These are phyloP conservation scores for Pteronotus mesoamericanus DNA, from an alignment of 2,797 vertebrate species.

Conservation along the genomic window DNA sequence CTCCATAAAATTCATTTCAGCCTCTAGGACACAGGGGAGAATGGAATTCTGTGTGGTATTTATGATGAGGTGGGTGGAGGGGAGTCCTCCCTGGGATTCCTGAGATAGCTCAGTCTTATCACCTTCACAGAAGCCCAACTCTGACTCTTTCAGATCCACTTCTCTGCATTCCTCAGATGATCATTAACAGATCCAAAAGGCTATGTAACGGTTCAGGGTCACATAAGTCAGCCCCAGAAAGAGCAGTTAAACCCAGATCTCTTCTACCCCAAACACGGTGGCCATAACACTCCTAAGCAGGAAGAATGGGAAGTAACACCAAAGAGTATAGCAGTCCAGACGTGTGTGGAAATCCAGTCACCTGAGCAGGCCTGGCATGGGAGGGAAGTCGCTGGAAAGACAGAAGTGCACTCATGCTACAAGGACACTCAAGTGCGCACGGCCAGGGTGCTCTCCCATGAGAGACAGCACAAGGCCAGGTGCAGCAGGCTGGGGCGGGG, in stretches of 20 bases:
- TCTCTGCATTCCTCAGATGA: neutral
- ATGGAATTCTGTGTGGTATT: neutral
- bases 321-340: neutral
- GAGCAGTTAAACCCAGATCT: neutral
- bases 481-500: no score
- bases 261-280: neutral
- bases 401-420: neutral
- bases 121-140: neutral
- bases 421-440: neutral
- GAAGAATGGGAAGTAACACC: neutral
- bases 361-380: neutral
- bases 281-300: neutral
- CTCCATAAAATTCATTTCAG: neutral
- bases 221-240: neutral
- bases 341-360: neutral
- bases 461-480: neutral
- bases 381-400: neutral
- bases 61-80: rapidly evolving
- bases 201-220: neutral
- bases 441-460: neutral
- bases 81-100: neutral
- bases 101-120: neutral
- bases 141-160: neutral
- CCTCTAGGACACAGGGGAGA: neutral
- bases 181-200: neutral